phyloP scores from a whole-genome alignment of 2,797 vertebrate species.

The Ara ararauna region DNA sequence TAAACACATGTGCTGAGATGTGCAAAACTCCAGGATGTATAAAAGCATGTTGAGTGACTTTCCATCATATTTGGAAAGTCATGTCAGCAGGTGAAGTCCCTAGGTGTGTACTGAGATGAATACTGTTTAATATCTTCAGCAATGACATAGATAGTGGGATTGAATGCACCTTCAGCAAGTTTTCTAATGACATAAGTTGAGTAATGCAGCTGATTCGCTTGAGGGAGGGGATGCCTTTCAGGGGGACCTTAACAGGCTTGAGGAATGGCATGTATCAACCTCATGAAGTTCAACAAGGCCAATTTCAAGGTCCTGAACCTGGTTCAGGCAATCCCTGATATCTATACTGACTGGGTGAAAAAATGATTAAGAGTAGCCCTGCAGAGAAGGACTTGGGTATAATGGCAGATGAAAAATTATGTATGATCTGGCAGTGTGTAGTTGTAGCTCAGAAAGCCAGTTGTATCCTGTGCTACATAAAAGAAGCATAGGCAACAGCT shows the following conservation, averaged over 20 bases:
- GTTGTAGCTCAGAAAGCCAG: not conserved
- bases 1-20: not conserved
- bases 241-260: not conserved
- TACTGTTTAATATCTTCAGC: not conserved
- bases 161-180: not conserved
- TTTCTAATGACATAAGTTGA: not conserved
- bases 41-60: not conserved
- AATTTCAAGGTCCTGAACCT: not conserved
- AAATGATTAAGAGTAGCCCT: not conserved
- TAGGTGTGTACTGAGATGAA: not conserved
- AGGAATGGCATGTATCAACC: not conserved
- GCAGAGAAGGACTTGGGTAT: not conserved
- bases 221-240: not conserved
- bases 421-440: rapidly evolving
- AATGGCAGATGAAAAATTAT: not conserved
- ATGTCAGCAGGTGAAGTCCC: too few relatives aligned
- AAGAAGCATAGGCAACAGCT: not conserved
- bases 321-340: rapidly evolving
- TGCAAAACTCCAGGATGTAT: not conserved
- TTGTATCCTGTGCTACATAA: not conserved
- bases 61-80: not conserved
- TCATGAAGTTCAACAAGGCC: not conserved
- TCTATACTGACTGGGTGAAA: not conserved
- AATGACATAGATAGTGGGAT: not conserved
- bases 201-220: not conserved